A percentile compares a stretch with the other conserved stretches of the same genome.
Conservation (phyloP, 1,140 invertebrate species). For the Ips typographus region DNA sequence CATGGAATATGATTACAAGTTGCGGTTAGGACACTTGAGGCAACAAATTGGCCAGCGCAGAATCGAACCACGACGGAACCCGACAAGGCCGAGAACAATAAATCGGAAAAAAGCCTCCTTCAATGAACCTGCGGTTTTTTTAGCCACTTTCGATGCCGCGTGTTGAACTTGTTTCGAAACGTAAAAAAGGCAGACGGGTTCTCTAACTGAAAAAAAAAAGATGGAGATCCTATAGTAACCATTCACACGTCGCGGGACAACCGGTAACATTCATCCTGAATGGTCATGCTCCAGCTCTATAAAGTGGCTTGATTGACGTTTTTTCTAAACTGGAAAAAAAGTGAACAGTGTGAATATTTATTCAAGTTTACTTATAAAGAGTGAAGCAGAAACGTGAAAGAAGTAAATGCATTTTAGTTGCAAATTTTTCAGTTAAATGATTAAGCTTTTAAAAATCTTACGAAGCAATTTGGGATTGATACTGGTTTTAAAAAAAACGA, state of each 20-base stretch:
- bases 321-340: no score
- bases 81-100: slow-evolving; percentile 11
- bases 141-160: slow-evolving; percentile 9
- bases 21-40: slow-evolving; percentile 1
- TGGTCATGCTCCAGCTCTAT: no score
- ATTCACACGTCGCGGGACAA: neutral
- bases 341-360: no score
- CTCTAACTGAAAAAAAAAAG: neutral
- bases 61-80: slow-evolving; percentile 3
- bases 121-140: slow-evolving; percentile 15
- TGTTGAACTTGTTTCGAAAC: slow-evolving; percentile 12
- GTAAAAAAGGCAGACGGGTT: neutral
- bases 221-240: neutral
- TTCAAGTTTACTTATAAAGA: no score
- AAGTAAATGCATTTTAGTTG: no score
- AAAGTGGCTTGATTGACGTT: no score
- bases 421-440: no score
- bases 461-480: no score
- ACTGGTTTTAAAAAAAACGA: no score
- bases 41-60: neutral
- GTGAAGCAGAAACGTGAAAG: no score
- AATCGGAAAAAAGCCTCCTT: slow-evolving; percentile 13
- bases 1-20: neutral
- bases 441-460: no score
- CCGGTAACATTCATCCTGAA: neutral